Percentiles rank a stretch among this genome's conserved stretches.
These are phyloP conservation scores for Silvanus unidentatus DNA, from an alignment of 2,888 invertebrate species.

Conservation along the genomic window DNA sequence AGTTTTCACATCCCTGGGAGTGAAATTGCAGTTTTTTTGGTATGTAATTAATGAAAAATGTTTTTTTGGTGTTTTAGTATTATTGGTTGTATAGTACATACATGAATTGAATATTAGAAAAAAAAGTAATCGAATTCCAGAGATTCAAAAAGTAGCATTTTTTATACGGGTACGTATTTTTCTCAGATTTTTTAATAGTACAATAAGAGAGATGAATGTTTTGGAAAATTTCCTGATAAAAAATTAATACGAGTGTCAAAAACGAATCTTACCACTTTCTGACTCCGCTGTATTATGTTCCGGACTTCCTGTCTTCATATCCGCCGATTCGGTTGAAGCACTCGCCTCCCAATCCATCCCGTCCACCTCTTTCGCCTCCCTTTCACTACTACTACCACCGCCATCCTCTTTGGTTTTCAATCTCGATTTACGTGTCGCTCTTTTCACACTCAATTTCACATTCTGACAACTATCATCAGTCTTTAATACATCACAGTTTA, in stretches of 20 bases:
- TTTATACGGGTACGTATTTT: too few species aligned
- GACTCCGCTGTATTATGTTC: constrained; percentile 42
- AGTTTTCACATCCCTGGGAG: too few species aligned
- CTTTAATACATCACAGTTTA: constrained; percentile 10
- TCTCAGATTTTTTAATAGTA: too few species aligned
- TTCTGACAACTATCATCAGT: constrained; percentile 1
- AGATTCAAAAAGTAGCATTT: too few species aligned
- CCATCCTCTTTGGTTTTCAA: constrained; percentile 6
- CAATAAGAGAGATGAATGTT: too few species aligned
- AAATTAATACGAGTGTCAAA: not conserved
- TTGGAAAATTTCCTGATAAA: too few species aligned
- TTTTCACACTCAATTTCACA: constrained; percentile 1
- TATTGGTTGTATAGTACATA: too few species aligned
- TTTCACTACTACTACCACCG: constrained; percentile 17
- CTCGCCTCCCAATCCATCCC: constrained; percentile 33
- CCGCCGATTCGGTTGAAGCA: constrained; percentile 31
- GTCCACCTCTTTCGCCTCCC: constrained; percentile 21
- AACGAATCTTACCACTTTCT: constrained; percentile 35
- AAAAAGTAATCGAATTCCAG: too few species aligned
- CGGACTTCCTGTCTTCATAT: constrained; percentile 33
- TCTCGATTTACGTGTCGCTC: constrained; percentile 6
- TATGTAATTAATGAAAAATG: too few species aligned
- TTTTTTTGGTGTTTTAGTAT: too few species aligned
- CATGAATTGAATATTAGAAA: too few species aligned
- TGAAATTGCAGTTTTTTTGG: too few species aligned